Evolutionary conservation across 2,797 vertebrate genomes (phyloP), one percentile per base, ranked within the genome.

Genomic region (Morus bassanus): DNA sequence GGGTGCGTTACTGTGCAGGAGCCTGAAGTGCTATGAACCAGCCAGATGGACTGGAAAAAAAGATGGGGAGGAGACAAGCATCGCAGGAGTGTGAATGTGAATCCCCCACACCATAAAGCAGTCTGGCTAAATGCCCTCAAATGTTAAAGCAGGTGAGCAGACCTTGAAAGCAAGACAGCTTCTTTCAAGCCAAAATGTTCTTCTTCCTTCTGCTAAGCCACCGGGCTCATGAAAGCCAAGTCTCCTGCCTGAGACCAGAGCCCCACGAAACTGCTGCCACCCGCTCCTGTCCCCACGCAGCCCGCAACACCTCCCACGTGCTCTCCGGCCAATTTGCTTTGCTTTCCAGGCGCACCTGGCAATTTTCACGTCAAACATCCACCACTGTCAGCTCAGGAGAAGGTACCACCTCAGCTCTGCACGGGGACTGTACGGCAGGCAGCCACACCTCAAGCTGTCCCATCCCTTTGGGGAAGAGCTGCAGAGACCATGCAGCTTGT

Each of bases 111-210:
- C 80, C 92, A 93, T 56, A 94, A 96, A 78, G 54, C 77, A 94
- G 83, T 74, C 95, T 97, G 96, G 96, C 93, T 91, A 89, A 85
- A 59, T 96, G 91, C 95, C 94, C 82, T 95, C 95, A 93, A 63
- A 89, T 10, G 11, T 95, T 96, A 95, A 95, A 94, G 76, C 54
- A 86, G 69, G 46, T n/a, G 0, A 90, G 83, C 72, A 93, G 91
- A 94, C 90, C 92, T 80, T 89, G 79, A 84, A 95, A 95, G 94
- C 51, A 77, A 93, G 84, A 95, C 51, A 87, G 85, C 19, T 94
- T 92, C 56, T 93, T 95, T 88, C 76, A 93, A 86, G 53, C 59
- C 54, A 93, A 82, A 96, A 81, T 37, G 63, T 75, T 70, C 69
- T 73, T 41, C 81, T 82, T 70, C 65, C 74, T 18, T 88, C 64